Evolutionary conservation across 2,113 vertebrate genomes (phyloP), one percentile per base, ranked within the genome.

Genomic region (Chlorodrepanis virens): DNA sequence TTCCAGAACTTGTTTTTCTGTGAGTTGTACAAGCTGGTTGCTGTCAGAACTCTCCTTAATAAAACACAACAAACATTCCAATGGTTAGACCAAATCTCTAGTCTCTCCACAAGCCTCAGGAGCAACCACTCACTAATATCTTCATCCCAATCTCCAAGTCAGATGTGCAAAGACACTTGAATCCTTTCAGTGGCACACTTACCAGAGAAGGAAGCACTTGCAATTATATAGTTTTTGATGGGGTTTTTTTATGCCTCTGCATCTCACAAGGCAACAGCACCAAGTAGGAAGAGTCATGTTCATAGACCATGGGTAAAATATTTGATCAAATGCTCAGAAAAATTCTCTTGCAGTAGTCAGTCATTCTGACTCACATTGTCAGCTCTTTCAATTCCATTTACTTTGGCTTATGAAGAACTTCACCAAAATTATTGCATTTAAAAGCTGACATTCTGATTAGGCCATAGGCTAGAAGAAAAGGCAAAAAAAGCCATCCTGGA

Each of bases 401-500:
- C 35, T 39, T 68, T 13, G 14, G 9, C 4, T 71, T 45, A 45
- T 2, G 24, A n/a, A 57, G 8, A 60, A 12, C 4, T 15, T 71
- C 20, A 54, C 12, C 14, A 76, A 71, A 29, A 71, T 28, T 37
- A 37, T 14, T 40, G 4, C 6, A 35, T 49, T 53, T 74, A 87
- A 37, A 60, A 80, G 11, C 3, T 16, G 12, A 22, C 45, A 17
- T 65, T 65, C 14, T 56, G 24, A 9, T 25, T 65, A 18, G 22
- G 37, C 4, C 5, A 29, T 6, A 25, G 2, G 5, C 3, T 60
- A 42, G 27, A 84, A 60, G 2, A 0, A 49, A 40, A 37, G 37
- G 10, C 61, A 24, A 29, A 23, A 45, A 42, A 25, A 13, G 6
- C 2, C 12, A 35, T 4, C 10, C 29, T 15, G 2, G 10, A 59